Conservation (phyloP, 2,888 invertebrate genomes). For the Rotaria macrura region DNA sequence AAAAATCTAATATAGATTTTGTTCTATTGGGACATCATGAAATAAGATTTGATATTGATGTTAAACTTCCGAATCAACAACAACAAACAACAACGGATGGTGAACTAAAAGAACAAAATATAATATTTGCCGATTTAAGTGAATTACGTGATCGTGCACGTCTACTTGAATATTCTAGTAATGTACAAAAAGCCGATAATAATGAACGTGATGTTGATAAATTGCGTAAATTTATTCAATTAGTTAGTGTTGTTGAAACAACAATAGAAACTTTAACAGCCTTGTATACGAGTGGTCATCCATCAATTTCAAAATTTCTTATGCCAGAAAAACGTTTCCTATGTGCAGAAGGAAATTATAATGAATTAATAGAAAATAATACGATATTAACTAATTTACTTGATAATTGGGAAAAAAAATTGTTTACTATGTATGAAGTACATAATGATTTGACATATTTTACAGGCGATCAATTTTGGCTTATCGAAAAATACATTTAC, state of each 20-base stretch:
- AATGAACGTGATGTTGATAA: not conserved
- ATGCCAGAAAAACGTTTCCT: not conserved
- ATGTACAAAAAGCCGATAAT: not conserved
- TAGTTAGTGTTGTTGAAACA: not conserved
- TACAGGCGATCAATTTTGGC: not conserved
- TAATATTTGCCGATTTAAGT: constrained; percentile 1
- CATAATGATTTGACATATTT: not conserved
- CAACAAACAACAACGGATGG: not conserved
- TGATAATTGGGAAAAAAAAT: not conserved
- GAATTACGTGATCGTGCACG: constrained; percentile 17
- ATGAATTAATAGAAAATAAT: not conserved
- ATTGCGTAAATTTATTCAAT: not conserved
- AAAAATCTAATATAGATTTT: not conserved
- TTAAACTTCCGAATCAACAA: not conserved
- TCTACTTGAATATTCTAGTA: not conserved
- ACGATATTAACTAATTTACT: not conserved
- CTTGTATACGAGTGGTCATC: not conserved
- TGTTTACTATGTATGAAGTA: not conserved
- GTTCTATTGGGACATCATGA: not conserved
- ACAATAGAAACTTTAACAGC: not conserved
- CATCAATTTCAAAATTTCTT: not conserved
- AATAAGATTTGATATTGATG: not conserved
- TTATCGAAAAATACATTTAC: not conserved
- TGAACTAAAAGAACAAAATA: not conserved
- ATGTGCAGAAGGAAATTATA: not conserved